A percentile compares a stretch with the other conserved stretches of the same genome.
These are phyloP conservation scores for Drosophila kepulauana DNA, from an alignment of 1,140 invertebrate species.

Conservation along the genomic window DNA sequence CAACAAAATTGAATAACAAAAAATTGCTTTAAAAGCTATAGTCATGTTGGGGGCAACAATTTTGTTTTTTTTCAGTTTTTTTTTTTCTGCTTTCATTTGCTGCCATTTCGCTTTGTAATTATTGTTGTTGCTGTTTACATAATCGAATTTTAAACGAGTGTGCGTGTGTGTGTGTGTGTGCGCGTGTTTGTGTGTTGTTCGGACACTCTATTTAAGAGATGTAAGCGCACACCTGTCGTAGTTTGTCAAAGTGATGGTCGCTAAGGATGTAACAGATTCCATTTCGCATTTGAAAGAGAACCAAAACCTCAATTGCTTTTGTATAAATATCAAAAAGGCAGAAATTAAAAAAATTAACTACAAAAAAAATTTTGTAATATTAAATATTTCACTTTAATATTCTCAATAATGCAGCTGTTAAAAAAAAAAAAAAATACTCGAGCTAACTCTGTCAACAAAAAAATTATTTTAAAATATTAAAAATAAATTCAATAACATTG, in stretches of 20 bases:
- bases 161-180: slow-evolving; percentile 15
- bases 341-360: too few relatives aligned
- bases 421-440: too few relatives aligned
- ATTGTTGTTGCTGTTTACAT: slow-evolving; percentile 58
- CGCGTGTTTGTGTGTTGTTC: slow-evolving; percentile 23
- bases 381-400: too few relatives aligned
- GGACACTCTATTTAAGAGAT: slow-evolving; percentile 61
- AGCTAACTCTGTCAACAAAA: too few relatives aligned
- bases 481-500: too few relatives aligned
- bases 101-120: slow-evolving; percentile 48
- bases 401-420: too few relatives aligned
- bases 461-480: too few relatives aligned
- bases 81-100: slow-evolving; percentile 30
- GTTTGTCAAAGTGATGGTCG: slow-evolving; percentile 35
- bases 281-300: background rate
- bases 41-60: slow-evolving; percentile 48
- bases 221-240: slow-evolving; percentile 53
- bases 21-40: slow-evolving; percentile 64
- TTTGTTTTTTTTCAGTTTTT: slow-evolving; percentile 23
- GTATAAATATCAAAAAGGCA: too few relatives aligned
- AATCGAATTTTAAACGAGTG: slow-evolving; percentile 71
- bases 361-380: too few relatives aligned
- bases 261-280: slow-evolving; percentile 11
- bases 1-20: slow-evolving; percentile 40
- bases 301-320: too few relatives aligned